Base-by-base conservation (phyloP, 2,888 invertebrate genomes). In the Troides oblongomaculatus region DNA sequence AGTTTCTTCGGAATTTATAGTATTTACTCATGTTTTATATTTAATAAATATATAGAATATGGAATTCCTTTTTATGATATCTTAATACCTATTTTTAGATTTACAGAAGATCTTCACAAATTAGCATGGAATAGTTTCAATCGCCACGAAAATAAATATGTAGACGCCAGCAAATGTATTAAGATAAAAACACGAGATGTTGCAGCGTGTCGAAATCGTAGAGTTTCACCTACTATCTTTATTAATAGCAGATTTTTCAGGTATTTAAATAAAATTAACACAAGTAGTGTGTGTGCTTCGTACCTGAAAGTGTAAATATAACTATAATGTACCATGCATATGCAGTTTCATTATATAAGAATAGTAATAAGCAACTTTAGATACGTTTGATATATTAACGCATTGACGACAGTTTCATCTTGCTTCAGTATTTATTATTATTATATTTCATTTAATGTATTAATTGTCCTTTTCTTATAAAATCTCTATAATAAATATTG, bases 191-290 rank as follows among this genome's bases (percentile, higher is more conserved):
- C 67, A 70, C 25, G 30, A 23, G 36, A 10, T 60, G 43, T 59
- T 56, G 67, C 60, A 46, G 50, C 64, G 56, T 67, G 39, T 63
- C 63, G 59, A 56, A 70, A 60, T 50, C 39, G 53, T 63, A 43
- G 57, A 61, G 56, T 61, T 70, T 70, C 61, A 70, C 67, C 64
- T 61, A 46, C 60, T 67, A 66, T 64, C 56, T 70, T 64, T 70
- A 70, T 66, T 66, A 70, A 70, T 63, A 63, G 66, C 43, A 63
- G 30, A 59, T 66, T 66, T 66, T 70, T 66, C 70, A 63, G 58
- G 65, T 39, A 23, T 69, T 65, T 50, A 50, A 50, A 50, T 50
- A 50, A 50, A 18, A 46, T 46, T 46, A 10, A 10, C 10, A 18
- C 3, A 18, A 50, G 18, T 50, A 46, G 50, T 17, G 50, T 50